phyloP scores from a whole-genome alignment of 2,797 vertebrate genomes.

The Psittacula echo region DNA sequence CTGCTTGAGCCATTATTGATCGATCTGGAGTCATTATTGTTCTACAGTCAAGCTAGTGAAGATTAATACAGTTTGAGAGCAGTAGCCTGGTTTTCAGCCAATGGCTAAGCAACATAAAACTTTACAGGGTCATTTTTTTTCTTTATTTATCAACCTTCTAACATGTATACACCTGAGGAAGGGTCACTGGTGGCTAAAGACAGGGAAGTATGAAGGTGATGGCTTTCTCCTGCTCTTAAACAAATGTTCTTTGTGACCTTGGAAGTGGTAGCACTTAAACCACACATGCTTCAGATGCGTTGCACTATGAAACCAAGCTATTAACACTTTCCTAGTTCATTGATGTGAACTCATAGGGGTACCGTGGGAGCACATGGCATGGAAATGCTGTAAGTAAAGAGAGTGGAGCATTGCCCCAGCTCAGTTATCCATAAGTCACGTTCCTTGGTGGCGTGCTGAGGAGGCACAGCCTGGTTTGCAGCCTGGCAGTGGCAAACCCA shows the following conservation, averaged over 20 bases:
- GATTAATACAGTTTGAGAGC: background rate
- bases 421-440: fast-evolving
- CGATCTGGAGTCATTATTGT: background rate
- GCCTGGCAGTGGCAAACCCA: background rate
- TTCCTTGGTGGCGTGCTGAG: background rate
- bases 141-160: background rate
- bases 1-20: background rate
- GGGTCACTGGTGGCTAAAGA: background rate
- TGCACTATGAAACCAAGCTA: background rate
- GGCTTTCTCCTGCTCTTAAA: background rate
- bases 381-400: background rate
- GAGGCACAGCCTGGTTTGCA: background rate
- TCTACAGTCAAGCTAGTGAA: background rate
- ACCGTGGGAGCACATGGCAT: background rate
- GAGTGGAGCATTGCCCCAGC: fast-evolving
- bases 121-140: background rate
- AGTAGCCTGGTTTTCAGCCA: background rate
- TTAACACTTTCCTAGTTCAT: background rate
- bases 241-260: background rate
- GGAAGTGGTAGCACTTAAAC: background rate
- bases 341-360: background rate
- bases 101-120: background rate
- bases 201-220: background rate
- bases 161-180: background rate
- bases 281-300: background rate